phyloP scores from a whole-genome alignment of 1,140 invertebrate species.

The Drosophila triauraria region DNA sequence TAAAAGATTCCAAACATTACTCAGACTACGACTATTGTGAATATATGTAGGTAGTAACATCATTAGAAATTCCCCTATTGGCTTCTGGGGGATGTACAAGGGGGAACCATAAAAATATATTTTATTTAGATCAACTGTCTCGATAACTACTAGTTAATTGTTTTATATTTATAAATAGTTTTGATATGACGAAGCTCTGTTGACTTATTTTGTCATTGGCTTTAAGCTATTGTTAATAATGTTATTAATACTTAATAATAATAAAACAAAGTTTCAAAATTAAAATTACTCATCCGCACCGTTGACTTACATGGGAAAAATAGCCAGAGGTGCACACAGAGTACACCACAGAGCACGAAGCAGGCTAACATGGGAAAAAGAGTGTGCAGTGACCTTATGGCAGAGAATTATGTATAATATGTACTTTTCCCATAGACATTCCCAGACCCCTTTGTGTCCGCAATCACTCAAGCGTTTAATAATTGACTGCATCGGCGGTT shows the following conservation, averaged over 20 bases:
- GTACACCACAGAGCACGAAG: too few species aligned
- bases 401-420: not conserved
- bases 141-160: too few species aligned
- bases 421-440: not conserved
- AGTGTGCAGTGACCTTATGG: constrained; percentile 4
- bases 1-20: constrained; percentile 27
- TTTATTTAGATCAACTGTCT: too few species aligned
- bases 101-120: not conserved
- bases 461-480: constrained; percentile 67
- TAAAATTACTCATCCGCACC: not conserved
- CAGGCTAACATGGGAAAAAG: not conserved
- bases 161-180: too few species aligned
- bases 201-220: too few species aligned
- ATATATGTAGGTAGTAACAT: not conserved
- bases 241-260: not conserved
- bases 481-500: constrained; percentile 58
- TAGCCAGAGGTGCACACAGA: too few species aligned
- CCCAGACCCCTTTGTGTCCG: not conserved
- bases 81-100: constrained; percentile 3
- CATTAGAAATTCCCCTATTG: not conserved
- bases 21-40: constrained; percentile 14
- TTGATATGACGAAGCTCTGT: too few species aligned
- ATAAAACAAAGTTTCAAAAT: not conserved
- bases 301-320: not conserved
- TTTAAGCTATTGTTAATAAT: not conserved